Percentiles rank a stretch among this genome's conserved stretches.
Evolutionary conservation across 1,140 invertebrate species (phyloP).

Genomic region (Drosophila kurseongensis): DNA sequence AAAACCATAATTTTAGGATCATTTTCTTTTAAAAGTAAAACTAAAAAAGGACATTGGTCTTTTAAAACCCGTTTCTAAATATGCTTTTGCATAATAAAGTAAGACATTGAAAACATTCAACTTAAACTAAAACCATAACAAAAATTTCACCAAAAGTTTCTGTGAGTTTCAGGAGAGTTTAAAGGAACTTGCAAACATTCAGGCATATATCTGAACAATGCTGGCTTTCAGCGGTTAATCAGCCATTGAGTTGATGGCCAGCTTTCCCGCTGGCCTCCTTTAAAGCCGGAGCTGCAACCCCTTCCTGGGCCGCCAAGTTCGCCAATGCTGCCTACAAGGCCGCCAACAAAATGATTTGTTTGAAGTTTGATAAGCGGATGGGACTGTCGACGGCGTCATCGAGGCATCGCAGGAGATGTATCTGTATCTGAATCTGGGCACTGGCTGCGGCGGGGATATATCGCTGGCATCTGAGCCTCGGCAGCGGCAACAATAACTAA

Average conservation of each 20-base stretch:
- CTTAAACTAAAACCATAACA: too few relatives aligned
- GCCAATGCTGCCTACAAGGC: conserved; percentile 51
- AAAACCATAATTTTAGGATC: too few relatives aligned
- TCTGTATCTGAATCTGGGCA: conserved; percentile 26
- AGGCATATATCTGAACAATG: conserved; percentile 10
- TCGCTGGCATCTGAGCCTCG: conserved; percentile 37
- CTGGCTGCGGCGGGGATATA: background rate
- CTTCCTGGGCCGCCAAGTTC: background rate
- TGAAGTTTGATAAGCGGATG: conserved; percentile 84
- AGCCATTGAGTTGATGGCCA: conserved; percentile 15
- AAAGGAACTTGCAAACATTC: background rate
- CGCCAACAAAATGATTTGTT: conserved; percentile 82
- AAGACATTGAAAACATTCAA: too few relatives aligned
- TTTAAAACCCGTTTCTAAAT: too few relatives aligned
- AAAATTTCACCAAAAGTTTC: background rate
- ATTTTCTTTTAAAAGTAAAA: too few relatives aligned
- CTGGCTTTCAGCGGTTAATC: conserved; percentile 33
- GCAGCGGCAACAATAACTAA: conserved; percentile 77
- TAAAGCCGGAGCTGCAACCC: background rate
- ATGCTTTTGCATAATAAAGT: too few relatives aligned
- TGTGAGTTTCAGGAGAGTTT: background rate
- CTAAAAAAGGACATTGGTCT: too few relatives aligned
- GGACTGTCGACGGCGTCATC: conserved; percentile 74
- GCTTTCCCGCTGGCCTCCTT: conserved; percentile 15
- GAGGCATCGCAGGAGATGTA: conserved; percentile 51